Evolutionary conservation across 2,797 vertebrate genomes (phyloP), one percentile per base, ranked within the genome.

Genomic region (Gouania willdenowi): DNA sequence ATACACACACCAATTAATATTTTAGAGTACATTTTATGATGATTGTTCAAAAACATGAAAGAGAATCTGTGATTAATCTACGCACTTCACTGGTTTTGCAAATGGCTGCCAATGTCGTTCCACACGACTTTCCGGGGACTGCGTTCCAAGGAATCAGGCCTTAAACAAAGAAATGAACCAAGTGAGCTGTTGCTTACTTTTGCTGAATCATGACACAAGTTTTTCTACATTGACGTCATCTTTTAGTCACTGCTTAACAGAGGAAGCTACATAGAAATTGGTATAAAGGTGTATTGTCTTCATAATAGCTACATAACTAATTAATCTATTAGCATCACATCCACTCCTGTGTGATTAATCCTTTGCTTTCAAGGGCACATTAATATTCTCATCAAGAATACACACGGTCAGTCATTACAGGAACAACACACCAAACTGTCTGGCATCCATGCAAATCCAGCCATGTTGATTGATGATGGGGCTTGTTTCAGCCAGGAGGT

Each of bases 61-160:
- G 13, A 23, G 9, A 51, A 59, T 34, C 44, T 26, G 28, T 13
- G 22, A 52, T 55, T 28, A 7, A 21, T 53, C n/a, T 25, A 80
- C 93, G 92, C 57, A 97, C 97, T 91, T 98, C 94, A 0, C 87
- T 91, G 69, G 92, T 92, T 87, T 96, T 98, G 86, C 97, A 99
- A 77, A 98, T 93, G 65, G 91, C 89, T 32, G 92, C 91, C 82
- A 99, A 89, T 73, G 92, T 93, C 71, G 91, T 85, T 59, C 95
- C 97, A 29, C 96, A 99, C 57, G 90, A 85, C 61, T 94, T 94
- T 41, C 95, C 96, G 4, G 96, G 95, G 64, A 92, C 90, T 12
- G 94, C 90, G 10, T 92, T 96, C 95, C 95, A 99, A 47, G 95
- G 93, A 49, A 99, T 89, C 62, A 99, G 82, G 19, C 96, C 96